These are phyloP conservation scores for Pandemis heparana DNA, from an alignment of 2,888 invertebrate genomes.

Conservation along the genomic window DNA sequence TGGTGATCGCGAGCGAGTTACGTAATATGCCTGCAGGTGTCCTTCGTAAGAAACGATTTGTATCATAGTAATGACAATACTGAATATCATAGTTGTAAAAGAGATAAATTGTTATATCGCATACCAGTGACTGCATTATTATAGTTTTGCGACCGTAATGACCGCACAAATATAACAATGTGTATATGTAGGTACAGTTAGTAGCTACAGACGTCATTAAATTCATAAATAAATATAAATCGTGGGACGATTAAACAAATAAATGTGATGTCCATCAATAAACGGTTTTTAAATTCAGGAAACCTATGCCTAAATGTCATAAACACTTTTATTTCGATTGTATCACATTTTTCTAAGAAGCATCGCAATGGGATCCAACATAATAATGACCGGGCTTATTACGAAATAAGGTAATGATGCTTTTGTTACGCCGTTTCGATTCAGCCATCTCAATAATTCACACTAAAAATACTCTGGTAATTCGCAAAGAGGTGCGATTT, in stretches of 20 bases:
- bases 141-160: background rate
- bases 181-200: background rate
- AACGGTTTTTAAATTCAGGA: background rate
- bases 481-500: constrained; percentile 15
- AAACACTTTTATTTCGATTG: background rate
- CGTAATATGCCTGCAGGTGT: background rate
- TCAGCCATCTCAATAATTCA: background rate
- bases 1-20: too few species aligned
- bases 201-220: background rate
- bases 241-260: too few species aligned
- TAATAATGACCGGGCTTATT: constrained; percentile 6
- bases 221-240: too few species aligned
- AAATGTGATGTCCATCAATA: too few species aligned
- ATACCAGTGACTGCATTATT: background rate
- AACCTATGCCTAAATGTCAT: background rate
- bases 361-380: constrained; percentile 8
- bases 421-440: background rate
- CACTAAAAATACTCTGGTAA: background rate
- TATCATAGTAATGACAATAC: background rate
- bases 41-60: background rate
- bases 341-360: background rate
- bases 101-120: background rate
- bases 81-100: background rate
- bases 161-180: background rate
- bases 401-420: constrained; percentile 11